Base-by-base conservation (phyloP, 2,113 vertebrate genomes). In the Canis aureus region DNA sequence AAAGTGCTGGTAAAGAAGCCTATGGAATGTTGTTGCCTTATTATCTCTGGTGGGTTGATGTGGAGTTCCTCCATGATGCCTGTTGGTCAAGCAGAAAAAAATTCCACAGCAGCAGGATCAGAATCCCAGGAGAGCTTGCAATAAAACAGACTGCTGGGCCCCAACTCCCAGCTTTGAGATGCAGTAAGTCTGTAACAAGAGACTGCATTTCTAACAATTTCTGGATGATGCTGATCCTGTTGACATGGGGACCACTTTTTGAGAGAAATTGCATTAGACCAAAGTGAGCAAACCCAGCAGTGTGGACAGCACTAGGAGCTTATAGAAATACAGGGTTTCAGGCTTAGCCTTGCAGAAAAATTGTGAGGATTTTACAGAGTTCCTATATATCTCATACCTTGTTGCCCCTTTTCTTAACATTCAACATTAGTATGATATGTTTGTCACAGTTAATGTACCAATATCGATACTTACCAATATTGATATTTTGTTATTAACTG, bases 281-380 rank as follows among this genome's bases (percentile, higher is more conserved):
- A 79, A 55, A 4, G 2, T 7, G 5, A 49, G 38, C 32, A 79
- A 55, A 55, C 32, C 15, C 10, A 15, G 13, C 0, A 11, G 8
- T 2, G 11, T 0, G 11, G 49, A 9, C 0, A 32, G 1, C 1
- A 35, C 55, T 32, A 25, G 59, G 13, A 57, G 11, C 22, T 69
- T 35, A 4, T 43, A 59, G 25, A 92, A 80, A 59, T 53, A 29
- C 23, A 86, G 35, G 22, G 11, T 69, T 16, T 35, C 19, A 35
- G 49, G 13, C 9, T 74, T 60, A 87, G 43, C 55, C 4, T 78
- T 64, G 73, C 0, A 97, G 27, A 82, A 82, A 82, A 59, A 19
- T n/a, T 17, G 0, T 89, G 3, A 93, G 43, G 9, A 15, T 49
- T 60, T 15, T 90, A 53, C 51, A 59, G 25, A 53, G 19, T 71